A percentile compares a stretch with the other conserved stretches of the same genome.
These are phyloP conservation scores for Macheiramphus alcinus DNA, from an alignment of 2,113 vertebrate genomes.

Conservation along the genomic window DNA sequence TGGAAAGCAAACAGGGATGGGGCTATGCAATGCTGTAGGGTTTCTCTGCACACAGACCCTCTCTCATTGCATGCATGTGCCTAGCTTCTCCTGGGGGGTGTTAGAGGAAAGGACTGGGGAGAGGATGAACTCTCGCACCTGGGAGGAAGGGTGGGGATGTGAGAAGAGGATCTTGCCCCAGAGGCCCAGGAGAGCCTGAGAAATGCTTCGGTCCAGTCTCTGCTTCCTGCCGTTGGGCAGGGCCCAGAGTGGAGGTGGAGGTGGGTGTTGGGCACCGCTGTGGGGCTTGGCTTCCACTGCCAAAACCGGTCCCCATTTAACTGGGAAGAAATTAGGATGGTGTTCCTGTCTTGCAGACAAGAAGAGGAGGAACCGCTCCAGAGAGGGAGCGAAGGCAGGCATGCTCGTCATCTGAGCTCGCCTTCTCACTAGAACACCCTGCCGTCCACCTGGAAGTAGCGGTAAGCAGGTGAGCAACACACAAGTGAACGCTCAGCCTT, in stretches of 20 bases:
- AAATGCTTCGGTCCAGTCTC: background rate
- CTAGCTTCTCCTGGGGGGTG: background rate
- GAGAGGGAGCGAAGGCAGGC: background rate
- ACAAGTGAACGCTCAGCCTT: fast-evolving
- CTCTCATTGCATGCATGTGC: no score
- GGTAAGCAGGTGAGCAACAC: background rate
- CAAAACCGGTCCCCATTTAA: fast-evolving
- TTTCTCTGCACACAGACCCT: background rate
- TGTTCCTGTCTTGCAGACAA: background rate
- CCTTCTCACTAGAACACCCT: background rate
- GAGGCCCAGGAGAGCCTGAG: background rate
- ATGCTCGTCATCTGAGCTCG: background rate
- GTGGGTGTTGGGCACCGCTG: background rate
- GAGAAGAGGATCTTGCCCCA: background rate
- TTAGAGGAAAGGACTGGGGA: no score
- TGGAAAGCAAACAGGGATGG: background rate
- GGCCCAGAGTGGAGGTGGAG: background rate
- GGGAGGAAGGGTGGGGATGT: background rate
- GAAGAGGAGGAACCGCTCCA: background rate
- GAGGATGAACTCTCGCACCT: background rate
- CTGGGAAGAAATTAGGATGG: background rate
- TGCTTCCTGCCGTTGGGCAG: background rate
- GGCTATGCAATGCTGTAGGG: background rate
- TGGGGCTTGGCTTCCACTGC: background rate
- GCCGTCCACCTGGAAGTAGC: background rate